Percentiles rank a stretch among this genome's conserved stretches.
phyloP scores from a whole-genome alignment of 2,888 invertebrate species.

The Automeris io region DNA sequence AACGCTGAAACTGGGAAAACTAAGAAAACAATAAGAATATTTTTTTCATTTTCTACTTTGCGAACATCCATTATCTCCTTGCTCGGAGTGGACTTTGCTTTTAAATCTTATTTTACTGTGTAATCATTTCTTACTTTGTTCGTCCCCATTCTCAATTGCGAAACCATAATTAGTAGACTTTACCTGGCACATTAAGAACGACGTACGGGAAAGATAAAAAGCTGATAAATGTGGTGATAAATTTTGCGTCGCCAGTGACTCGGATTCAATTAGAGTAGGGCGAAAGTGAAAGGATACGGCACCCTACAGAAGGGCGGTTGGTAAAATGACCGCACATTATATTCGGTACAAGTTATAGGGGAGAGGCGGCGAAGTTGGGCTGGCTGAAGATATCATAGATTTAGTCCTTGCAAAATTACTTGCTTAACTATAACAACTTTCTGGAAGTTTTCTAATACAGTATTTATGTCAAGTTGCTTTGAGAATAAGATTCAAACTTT shows the following conservation, averaged over 20 bases:
- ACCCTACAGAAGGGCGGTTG: slow-evolving; percentile 19
- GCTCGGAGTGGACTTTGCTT: neutral
- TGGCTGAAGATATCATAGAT: neutral
- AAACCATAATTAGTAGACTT: slow-evolving; percentile 25
- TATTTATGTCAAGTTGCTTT: neutral
- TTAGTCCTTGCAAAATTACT: neutral
- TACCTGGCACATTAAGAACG: slow-evolving; percentile 31
- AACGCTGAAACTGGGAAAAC: neutral
- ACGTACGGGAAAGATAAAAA: slow-evolving; percentile 36
- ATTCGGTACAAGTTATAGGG: slow-evolving; percentile 18
- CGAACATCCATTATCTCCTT: neutral
- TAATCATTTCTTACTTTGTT: slow-evolving; percentile 14
- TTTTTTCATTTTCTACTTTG: neutral
- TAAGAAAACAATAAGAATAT: neutral
- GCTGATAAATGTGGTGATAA: slow-evolving; percentile 44
- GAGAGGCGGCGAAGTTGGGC: slow-evolving; percentile 10
- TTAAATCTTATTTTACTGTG: slow-evolving; percentile 6
- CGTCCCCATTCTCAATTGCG: slow-evolving; percentile 19
- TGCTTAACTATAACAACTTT: neutral
- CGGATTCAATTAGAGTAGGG: slow-evolving; percentile 40
- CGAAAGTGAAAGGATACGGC: slow-evolving; percentile 24
- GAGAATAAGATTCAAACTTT: too few species aligned
- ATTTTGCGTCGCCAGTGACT: slow-evolving; percentile 39
- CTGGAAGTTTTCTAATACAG: neutral
- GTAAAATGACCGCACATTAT: slow-evolving; percentile 25